Evolutionary conservation across 1,140 invertebrate genomes (phyloP), one percentile per base, ranked within the genome.

Genomic region (Drosophila pachea): DNA sequence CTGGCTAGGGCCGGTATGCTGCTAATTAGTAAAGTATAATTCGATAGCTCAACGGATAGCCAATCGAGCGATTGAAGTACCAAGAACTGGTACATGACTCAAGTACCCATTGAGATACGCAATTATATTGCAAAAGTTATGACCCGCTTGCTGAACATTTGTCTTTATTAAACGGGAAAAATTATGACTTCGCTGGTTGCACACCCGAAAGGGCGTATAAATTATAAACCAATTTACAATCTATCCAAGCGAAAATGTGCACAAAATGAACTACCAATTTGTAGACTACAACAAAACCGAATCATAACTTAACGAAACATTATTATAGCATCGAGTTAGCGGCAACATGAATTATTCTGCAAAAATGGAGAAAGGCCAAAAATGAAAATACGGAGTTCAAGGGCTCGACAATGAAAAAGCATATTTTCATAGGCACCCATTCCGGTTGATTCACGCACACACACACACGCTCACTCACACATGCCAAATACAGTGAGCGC

Each of bases 191-290:
- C 33, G 50, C 58, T 68, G 54, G 33, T 45, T 53, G 59, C 36
- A 50, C 60, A 55, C 63, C 59, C 70, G 60, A 67, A 55, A 58
- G 43, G 63, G 63, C 58, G 52, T 81, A 84, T 84, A 86, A 84
- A 84, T 84, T 84, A 86, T 74, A 84, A 86, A 81, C 81, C 81
- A 84, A 84, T 84, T 84, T 84, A 76, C 72, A 76, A 84, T 74
- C 79, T 71, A 78, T 47, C 73, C 72, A 65, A 62, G 65, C 76
- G 76, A 72, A 84, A 78, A 72, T 75, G 67, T 78, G 79, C 72
- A 48, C 77, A 54, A 76, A 86, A 84, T 86, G 76, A 77, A 84
- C 76, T 86, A 72, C 73, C 73, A 83, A 83, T 83, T 84, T 83
- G 78, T 43, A 42, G 60, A 65, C 40, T 36, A 64, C 59, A 43